Base-by-base conservation (phyloP, 2,797 vertebrate genomes). In the Gila robusta region DNA sequence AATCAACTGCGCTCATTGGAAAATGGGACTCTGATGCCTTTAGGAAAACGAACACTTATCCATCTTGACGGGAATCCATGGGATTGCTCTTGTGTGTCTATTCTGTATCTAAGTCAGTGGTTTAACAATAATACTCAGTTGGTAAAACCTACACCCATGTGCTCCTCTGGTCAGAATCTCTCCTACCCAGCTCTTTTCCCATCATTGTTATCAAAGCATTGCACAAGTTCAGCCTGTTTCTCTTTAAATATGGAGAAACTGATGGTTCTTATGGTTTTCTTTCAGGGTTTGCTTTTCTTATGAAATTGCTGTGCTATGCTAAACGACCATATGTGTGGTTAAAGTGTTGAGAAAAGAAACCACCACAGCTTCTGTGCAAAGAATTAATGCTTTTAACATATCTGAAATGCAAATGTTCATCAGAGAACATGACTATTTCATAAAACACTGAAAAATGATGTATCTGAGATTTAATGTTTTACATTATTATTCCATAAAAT, bases 51-150 rank as follows among this genome's bases (percentile, higher is more conserved):
- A 1, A 84, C 8, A 1, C 10, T 2, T 1, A 49, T 94, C 26
- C 39, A 90, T 73, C 90, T 95, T 76, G 88, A 91, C 2, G 90
- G 56, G 21, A 94, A 96, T 44, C 37, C 83, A 78, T 96, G 94
- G 94, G 82, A 94, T 59, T 95, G 94, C 52, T 86, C 83, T 79
- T 88, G 88, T 52, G 28, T 35, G 4, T 59, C 76, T 1, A 86
- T 89, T 32, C 49, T 81, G 16, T 91, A 94, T 89, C 74, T 94
- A 84, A 91, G 92, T 76, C 79, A 77, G 76, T 95, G 95, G 95
- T 79, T 92, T 16, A 64, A 54, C 21, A 71, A 2, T 11, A 88
- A 93, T 52, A n/a, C 23, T n/a, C 28, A 80, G 1, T 84, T 90
- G 39, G 59, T 93, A 0, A 69, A 85, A 54, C 89, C 91, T 35